Percentiles rank a stretch among this genome's conserved stretches.
Evolutionary conservation across 1,140 invertebrate species (phyloP).

Genomic region (Rhopalosiphum maidis): DNA sequence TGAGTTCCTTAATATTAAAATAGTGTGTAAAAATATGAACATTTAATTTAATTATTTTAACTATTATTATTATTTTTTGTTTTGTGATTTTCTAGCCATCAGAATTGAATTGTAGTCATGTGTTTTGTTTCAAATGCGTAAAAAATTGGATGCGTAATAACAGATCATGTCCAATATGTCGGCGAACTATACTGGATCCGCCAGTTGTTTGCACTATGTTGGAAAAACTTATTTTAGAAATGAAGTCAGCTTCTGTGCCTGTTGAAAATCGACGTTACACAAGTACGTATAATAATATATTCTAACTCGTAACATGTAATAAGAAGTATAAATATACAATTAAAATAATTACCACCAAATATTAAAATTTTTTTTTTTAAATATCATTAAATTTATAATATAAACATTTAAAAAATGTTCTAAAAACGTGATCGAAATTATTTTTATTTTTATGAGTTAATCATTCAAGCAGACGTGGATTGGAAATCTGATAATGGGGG

Average conservation of each 20-base stretch:
- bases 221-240: slow-evolving; percentile 1
- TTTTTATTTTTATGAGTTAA: too few relatives aligned
- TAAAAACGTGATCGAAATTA: too few relatives aligned
- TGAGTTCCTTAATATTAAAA: not conserved
- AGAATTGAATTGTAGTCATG: not conserved
- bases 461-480: too few relatives aligned
- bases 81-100: not conserved
- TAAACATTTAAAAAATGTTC: too few relatives aligned
- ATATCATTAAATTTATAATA: too few relatives aligned
- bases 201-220: not conserved
- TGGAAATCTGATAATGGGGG: too few relatives aligned
- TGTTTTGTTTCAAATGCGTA: not conserved
- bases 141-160: not conserved
- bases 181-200: not conserved
- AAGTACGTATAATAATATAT: not conserved
- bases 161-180: not conserved
- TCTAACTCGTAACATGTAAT: not conserved
- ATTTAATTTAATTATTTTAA: not conserved
- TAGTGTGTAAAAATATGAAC: not conserved
- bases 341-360: too few relatives aligned
- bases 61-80: not conserved
- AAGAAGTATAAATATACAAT: too few relatives aligned
- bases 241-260: not conserved
- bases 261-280: not conserved
- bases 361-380: too few relatives aligned